phyloP scores from a whole-genome alignment of 2,888 invertebrate species.

The Polymixis flavicincta region DNA sequence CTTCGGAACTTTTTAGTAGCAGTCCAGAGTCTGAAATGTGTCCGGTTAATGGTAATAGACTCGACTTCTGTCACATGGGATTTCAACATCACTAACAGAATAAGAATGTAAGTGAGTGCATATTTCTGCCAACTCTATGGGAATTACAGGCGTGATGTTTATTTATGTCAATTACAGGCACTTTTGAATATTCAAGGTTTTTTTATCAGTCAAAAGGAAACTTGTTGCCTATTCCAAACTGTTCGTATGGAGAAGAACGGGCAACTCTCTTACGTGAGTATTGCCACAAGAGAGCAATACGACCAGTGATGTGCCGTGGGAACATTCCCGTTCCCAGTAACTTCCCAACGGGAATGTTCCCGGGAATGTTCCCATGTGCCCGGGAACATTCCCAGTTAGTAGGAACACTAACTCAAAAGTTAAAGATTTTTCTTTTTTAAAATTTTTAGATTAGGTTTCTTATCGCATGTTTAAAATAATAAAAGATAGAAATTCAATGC shows the following conservation, averaged over 20 bases:
- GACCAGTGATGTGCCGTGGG: too few species aligned
- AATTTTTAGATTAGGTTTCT: too few species aligned
- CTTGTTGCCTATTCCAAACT: background rate
- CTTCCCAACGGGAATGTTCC: too few species aligned
- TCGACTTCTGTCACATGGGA: background rate
- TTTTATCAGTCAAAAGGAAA: background rate
- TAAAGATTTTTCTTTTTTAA: too few species aligned
- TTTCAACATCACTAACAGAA: background rate
- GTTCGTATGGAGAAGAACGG: background rate
- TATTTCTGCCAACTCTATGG: background rate
- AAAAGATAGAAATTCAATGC: too few species aligned
- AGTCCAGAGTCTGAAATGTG: background rate
- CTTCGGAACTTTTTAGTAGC: background rate
- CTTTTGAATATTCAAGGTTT: background rate
- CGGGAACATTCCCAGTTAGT: too few species aligned
- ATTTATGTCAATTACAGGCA: too few species aligned
- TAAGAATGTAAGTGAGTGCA: background rate
- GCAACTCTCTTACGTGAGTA: background rate
- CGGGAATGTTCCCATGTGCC: too few species aligned
- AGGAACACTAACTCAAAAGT: too few species aligned
- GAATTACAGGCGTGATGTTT: background rate
- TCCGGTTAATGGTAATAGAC: background rate
- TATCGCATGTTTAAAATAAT: too few species aligned
- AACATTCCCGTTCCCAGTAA: too few species aligned
- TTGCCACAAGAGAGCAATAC: too few species aligned